Base-by-base conservation (phyloP, 2,797 vertebrate genomes). In the Spondyliosoma cantharus region DNA sequence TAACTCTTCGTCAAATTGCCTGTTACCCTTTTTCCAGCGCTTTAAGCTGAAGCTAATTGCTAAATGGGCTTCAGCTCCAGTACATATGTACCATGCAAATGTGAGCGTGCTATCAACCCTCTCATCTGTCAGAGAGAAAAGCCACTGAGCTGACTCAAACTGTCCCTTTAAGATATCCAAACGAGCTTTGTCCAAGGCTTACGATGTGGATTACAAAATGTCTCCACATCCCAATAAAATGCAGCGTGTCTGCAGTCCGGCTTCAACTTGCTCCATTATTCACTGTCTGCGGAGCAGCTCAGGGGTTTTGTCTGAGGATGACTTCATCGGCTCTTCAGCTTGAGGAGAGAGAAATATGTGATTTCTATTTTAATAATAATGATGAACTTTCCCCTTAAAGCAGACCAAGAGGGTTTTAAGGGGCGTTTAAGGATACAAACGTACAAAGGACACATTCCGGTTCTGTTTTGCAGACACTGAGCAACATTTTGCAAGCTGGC, bases 361-460 rank as follows among this genome's bases (percentile, higher is more conserved):
- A 67, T 67, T 68, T 75, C 49, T 79, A 79, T 81, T 81, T 74
- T 24, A 29, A 50, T 32, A 48, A 20, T 27, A 17, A 66, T 16
- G 22, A 25, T 16, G 53, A 13, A 64, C 16, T 25, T 74, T 76
- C 60, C 60, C 68, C 77, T 78, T 59, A 46, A 63, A 68, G 42
- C 69, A 32, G n/a, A 50, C 46, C 2, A 7, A 50, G 37, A 43
- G 20, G 42, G 32, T n/a, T 70, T 24, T 42, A 8, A 11, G 71
- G 78, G 69, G 46, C 62, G 66, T 58, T 77, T 42, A 29, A 81
- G 65, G 48, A 62, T 46, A 50, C 37, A 60, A 8, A 65, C 8
- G 15, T 71, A 60, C 7, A n/a, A n/a, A n/a, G n/a, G 45, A 75
- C 15, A 61, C 20, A 14, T 32, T 62, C 52, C 27, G 19, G 17